Conservation (phyloP, 2,888 invertebrate genomes). For the Caenorhabditis macrosperma region DNA sequence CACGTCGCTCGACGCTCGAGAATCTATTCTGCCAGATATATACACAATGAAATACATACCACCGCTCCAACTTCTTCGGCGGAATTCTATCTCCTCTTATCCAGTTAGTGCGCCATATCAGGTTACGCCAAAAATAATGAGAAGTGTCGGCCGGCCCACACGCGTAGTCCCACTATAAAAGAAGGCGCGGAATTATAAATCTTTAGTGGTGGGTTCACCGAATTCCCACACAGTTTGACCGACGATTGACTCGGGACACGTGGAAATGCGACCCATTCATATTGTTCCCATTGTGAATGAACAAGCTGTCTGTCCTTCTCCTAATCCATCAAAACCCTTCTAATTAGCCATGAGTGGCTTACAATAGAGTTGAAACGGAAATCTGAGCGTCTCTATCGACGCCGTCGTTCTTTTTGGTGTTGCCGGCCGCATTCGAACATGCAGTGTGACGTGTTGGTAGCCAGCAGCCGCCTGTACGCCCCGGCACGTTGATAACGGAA, state of each 20-base stretch:
- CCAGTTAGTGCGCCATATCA: conserved; percentile 50
- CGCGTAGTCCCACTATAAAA: no score
- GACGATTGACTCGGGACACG: conserved; percentile 16
- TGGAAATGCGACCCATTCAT: conserved; percentile 52
- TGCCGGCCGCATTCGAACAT: not conserved
- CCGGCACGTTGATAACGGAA: conserved; percentile 5
- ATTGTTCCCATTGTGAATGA: conserved; percentile 49
- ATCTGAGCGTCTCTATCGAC: conserved; percentile 49
- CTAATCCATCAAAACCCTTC: conserved; percentile 49
- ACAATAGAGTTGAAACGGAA: conserved; percentile 62
- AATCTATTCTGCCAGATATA: conserved; percentile 12
- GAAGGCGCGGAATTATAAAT: not conserved
- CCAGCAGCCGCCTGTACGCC: not conserved
- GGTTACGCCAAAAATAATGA: conserved; percentile 53
- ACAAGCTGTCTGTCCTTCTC: conserved; percentile 45
- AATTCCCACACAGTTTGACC: not conserved
- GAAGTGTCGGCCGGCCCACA: conserved; percentile 23
- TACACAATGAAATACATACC: conserved; percentile 55
- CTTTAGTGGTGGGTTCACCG: not conserved
- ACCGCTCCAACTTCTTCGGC: conserved; percentile 32
- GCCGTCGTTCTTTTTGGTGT: conserved; percentile 5
- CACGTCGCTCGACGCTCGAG: not conserved
- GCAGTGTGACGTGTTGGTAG: conserved; percentile 15
- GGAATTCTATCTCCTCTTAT: conserved; percentile 59
- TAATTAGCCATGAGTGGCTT: conserved; percentile 58